These are phyloP conservation scores for Calliphora vicina DNA, from an alignment of 1,140 invertebrate species.

Conservation along the genomic window DNA sequence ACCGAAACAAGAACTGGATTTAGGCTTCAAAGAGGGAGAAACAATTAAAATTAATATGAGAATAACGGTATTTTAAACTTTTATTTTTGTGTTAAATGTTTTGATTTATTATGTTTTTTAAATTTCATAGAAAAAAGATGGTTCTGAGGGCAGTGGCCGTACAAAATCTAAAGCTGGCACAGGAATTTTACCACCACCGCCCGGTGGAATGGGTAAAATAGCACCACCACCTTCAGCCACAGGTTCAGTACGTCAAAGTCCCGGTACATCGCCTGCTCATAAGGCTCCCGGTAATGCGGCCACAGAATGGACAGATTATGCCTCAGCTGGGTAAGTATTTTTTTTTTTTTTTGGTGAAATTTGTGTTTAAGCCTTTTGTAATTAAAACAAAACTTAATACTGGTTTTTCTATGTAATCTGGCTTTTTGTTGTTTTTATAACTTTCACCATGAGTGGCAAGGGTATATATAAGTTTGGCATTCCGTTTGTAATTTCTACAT, in stretches of 20 bases:
- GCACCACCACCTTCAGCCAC: slow-evolving; percentile 86
- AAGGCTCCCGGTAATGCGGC: slow-evolving; percentile 66
- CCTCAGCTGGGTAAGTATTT: slow-evolving; percentile 69
- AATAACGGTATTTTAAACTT: slow-evolving; percentile 79
- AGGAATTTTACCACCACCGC: slow-evolving; percentile 57
- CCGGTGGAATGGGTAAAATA: slow-evolving; percentile 69
- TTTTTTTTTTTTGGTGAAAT: no score
- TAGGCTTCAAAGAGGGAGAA: slow-evolving; percentile 98
- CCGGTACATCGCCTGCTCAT: slow-evolving; percentile 76
- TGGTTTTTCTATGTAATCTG: no score
- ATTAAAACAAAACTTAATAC: no score
- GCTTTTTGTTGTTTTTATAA: no score
- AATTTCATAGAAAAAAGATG: slow-evolving; percentile 80
- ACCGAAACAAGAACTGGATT: slow-evolving; percentile 85
- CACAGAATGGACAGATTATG: slow-evolving; percentile 82
- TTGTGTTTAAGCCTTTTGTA: no score
- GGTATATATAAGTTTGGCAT: no score
- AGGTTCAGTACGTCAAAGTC: slow-evolving; percentile 64
- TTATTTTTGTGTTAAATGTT: background rate
- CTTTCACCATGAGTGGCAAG: no score
- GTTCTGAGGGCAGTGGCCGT: slow-evolving; percentile 72
- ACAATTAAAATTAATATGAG: slow-evolving; percentile 99
- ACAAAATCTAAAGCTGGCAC: slow-evolving; percentile 66
- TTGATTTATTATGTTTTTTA: slow-evolving; percentile 27
- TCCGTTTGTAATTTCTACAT: no score